Percentiles rank a stretch among this genome's conserved stretches.
These are phyloP conservation scores for Polyergus mexicanus DNA, from an alignment of 1,140 invertebrate species.

Conservation along the genomic window DNA sequence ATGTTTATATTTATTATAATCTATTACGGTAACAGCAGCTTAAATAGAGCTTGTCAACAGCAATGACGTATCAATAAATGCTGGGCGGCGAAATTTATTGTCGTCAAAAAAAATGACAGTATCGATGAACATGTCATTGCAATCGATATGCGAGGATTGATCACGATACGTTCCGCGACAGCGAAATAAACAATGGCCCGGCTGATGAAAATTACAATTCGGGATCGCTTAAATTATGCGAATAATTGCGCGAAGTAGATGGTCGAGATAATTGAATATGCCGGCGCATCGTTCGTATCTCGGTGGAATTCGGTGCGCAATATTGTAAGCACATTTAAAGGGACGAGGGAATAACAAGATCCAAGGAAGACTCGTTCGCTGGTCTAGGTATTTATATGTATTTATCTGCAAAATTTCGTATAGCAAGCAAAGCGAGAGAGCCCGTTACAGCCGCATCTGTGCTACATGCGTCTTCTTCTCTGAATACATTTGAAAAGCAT, in stretches of 20 bases:
- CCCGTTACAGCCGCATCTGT: background rate
- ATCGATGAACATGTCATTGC: conserved; percentile 46
- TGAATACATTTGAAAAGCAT: background rate
- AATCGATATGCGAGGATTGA: background rate
- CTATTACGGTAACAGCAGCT: conserved; percentile 23
- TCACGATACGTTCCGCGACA: background rate
- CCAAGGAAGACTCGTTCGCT: background rate
- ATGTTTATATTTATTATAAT: conserved; percentile 81
- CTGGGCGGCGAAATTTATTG: conserved; percentile 66
- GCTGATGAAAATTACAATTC: conserved; percentile 45
- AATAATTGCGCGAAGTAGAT: conserved; percentile 25
- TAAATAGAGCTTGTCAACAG: conserved; percentile 22
- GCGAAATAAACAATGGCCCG: conserved; percentile 25
- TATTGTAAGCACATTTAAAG: background rate
- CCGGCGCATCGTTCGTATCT: background rate
- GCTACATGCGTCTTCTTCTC: conserved; percentile 5
- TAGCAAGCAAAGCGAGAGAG: background rate
- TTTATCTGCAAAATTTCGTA: conserved; percentile 22
- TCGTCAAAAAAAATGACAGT: background rate
- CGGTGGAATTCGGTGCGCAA: conserved; percentile 6
- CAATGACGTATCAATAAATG: conserved; percentile 55
- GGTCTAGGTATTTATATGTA: background rate
- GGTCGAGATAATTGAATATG: conserved; percentile 27
- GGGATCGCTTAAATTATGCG: conserved; percentile 31
- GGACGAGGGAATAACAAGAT: background rate